Base-by-base conservation (phyloP, 2,797 vertebrate genomes). In the Onychomys torridus region DNA sequence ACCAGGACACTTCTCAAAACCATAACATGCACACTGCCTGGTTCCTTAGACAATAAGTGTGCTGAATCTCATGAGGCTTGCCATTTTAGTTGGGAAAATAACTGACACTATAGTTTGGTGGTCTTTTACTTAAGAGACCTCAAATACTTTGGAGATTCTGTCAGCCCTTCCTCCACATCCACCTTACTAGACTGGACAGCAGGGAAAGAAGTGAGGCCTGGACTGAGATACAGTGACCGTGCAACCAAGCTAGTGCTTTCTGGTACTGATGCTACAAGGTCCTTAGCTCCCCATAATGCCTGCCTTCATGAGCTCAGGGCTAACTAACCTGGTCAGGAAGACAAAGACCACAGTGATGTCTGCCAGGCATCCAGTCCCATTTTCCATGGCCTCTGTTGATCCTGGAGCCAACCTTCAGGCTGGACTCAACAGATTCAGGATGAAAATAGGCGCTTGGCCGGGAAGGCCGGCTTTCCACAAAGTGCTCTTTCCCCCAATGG, bases 371-470 rank as follows among this genome's bases (percentile, higher is more conserved):
- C 91, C n/a, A 97, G 97, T 98, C 98, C 93, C 97, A 98, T 96
- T 98, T 99, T 99, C 98, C 98, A 98, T 88, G 95, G 98, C 97
- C 96, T 98, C 96, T 99, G 99, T 98, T 99, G 98, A 98, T 98
- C 96, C 98, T 99, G 98, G 98, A 99, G 19, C 76, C 73, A 84
- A 6, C 0, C 90, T 98, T 97, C 97, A 95, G 96, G 73, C 90
- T 98, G 94, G 98, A 98, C 95, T 95, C 96, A 95, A 95, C 97
- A 98, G 98, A 98, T 98, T 98, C 92, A 97, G 97, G 98, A 98
- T 89, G 95, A 98, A 98, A 98, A 98, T 98, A 98, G 98, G 97
- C 73, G 87, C 65, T 98, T 98, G 98, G 98, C 98, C 61, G 93
- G 89, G 95, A 96, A 95, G 90, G 0, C 21, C 96, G 92, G 97